Conservation (phyloP, 1,140 invertebrate species). For the Dolichoris vasculosae region DNA sequence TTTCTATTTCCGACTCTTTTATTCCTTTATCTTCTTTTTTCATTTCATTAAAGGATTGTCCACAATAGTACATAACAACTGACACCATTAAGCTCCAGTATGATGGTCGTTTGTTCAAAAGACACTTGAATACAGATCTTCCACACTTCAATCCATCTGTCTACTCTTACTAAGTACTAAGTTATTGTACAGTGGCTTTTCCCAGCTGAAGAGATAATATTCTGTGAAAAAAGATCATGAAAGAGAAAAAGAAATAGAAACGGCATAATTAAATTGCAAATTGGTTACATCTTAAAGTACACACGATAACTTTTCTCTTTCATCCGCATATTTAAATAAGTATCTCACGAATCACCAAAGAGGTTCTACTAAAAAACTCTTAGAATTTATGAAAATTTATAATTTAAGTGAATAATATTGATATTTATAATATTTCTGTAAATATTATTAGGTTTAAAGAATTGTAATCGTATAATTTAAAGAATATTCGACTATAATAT, state of each 20-base stretch:
- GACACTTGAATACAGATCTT: conserved; percentile 65
- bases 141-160: conserved; percentile 68
- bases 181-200: conserved; percentile 24
- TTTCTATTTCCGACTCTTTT: not conserved
- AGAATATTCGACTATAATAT: too few species aligned
- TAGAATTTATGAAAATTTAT: not conserved
- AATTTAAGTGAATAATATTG: not conserved
- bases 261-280: not conserved
- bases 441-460: too few species aligned
- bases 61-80: conserved; percentile 69
- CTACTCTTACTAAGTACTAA: conserved; percentile 63
- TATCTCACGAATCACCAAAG: not conserved
- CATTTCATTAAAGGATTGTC: conserved; percentile 55
- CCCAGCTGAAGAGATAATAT: not conserved
- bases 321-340: conserved; percentile 31
- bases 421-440: not conserved
- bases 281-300: conserved; percentile 35
- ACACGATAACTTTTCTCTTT: conserved; percentile 3
- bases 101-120: conserved; percentile 54
- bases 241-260: not conserved
- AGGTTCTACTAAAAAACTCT: not conserved
- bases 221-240: not conserved
- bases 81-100: conserved; percentile 65
- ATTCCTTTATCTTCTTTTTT: not conserved
- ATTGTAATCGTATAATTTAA: too few species aligned